These are phyloP conservation scores for Rhinolophus sinicus DNA, from an alignment of 2,113 vertebrate species.

Conservation along the genomic window DNA sequence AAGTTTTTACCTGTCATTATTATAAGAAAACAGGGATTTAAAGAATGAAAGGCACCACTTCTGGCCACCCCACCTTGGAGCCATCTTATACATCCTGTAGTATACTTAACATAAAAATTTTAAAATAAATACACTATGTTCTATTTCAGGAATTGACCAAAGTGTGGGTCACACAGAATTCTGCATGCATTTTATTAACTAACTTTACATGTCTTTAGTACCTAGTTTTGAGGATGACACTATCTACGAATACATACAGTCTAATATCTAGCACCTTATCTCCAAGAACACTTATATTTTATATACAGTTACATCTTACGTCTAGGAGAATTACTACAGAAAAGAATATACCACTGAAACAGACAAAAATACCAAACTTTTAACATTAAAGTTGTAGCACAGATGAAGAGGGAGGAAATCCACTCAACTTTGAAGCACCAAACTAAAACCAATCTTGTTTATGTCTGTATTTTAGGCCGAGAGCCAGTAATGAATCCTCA, in stretches of 20 bases:
- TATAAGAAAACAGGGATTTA: conserved; percentile 26
- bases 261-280: conserved; percentile 78
- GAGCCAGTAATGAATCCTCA: not conserved
- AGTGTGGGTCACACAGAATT: conserved; percentile 44
- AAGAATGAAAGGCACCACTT: conserved; percentile 60
- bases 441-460: conserved; percentile 57
- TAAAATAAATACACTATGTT: conserved; percentile 64
- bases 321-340: conserved; percentile 64
- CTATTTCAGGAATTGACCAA: conserved; percentile 70
- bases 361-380: conserved; percentile 62
- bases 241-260: conserved; percentile 25
- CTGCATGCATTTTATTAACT: conserved; percentile 69
- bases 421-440: conserved; percentile 67
- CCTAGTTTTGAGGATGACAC: conserved; percentile 27
- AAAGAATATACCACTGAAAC: conserved; percentile 58
- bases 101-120: conserved; percentile 26
- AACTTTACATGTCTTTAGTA: conserved; percentile 31
- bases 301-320: conserved; percentile 65
- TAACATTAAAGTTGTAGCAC: conserved; percentile 51
- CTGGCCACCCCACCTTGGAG: not conserved
- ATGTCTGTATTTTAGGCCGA: conserved; percentile 28
- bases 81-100: conserved; percentile 45
- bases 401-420: conserved; percentile 25
- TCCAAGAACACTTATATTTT: conserved; percentile 66
- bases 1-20: conserved; percentile 34